Percentiles rank a stretch among this genome's conserved stretches.
phyloP scores from a whole-genome alignment of 2,888 invertebrate species.

The Sicus ferrugineus region DNA sequence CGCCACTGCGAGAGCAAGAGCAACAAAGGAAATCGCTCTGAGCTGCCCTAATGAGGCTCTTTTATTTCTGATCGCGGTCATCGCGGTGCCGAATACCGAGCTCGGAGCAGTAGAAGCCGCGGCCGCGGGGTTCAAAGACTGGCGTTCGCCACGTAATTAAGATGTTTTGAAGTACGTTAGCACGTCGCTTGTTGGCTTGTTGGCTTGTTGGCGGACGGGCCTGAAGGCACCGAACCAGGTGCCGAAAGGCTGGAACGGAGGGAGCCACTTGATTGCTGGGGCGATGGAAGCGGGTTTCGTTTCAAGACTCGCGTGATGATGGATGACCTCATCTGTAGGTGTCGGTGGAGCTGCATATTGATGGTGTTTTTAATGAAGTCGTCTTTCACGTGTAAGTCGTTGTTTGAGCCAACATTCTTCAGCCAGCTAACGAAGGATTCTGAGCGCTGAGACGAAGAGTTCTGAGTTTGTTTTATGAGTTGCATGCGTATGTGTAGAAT shows the following conservation, averaged over 20 bases:
- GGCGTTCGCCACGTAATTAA: slow-evolving; percentile 19
- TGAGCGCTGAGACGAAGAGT: background rate
- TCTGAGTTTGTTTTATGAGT: no score
- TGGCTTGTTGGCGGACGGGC: no score
- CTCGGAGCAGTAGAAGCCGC: background rate
- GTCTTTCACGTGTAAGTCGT: slow-evolving; percentile 27
- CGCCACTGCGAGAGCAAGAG: background rate
- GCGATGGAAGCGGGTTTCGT: slow-evolving; percentile 8
- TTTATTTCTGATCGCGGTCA: slow-evolving; percentile 6
- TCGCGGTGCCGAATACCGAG: background rate
- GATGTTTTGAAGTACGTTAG: slow-evolving; percentile 21
- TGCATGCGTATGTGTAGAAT: no score
- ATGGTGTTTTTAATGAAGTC: slow-evolving; percentile 36
- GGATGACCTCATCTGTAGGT: slow-evolving; percentile 62
- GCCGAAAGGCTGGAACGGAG: background rate
- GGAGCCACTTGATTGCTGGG: background rate
- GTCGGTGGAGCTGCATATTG: slow-evolving; percentile 48
- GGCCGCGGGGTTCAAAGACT: background rate
- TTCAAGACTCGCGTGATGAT: slow-evolving; percentile 48
- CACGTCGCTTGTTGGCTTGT: slow-evolving; percentile 20
- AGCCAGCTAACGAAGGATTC: background rate
- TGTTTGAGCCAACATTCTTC: background rate
- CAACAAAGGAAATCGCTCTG: slow-evolving; percentile 11
- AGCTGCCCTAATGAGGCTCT: slow-evolving; percentile 23
- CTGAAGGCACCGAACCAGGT: background rate